Evolutionary conservation across 2,888 invertebrate genomes (phyloP), one percentile per base, ranked within the genome.

Genomic region (Cataglyphis altisquamis): DNA sequence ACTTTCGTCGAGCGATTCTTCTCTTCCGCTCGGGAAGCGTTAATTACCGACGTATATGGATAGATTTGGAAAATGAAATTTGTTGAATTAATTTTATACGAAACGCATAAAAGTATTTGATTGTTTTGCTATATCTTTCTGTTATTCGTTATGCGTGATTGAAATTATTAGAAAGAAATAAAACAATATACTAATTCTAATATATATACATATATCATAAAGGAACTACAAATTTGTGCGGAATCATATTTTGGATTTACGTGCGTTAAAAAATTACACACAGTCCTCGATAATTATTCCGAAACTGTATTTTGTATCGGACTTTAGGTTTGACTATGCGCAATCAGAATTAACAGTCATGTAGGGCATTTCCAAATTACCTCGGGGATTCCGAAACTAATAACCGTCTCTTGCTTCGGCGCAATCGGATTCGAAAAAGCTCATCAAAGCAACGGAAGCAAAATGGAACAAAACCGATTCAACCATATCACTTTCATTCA

Each of bases 401-500:
- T 88, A 90, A 89, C 84, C 90, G 83, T 78, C 78, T n/a, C 81
- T 85, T 89, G 87, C 80, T 88, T 84, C 84, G 82, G 83, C 63
- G 88, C 88, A 88, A 90, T 90, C 84, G 84, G 87, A 91, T 90
- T 86, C 84, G 87, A 91, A 78, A 78, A 90, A 89, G 84, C 87
- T 89, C 91, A 89, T 90, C 91, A 85, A 91, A 87, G 85, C 84
- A 83, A 84, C 85, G 84, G 52, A 78, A 29, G 32, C 48, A n/a
- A 1, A 48, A 48, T 41, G 32, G 72, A 70, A 78, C 32, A 72
- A 78, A 60, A 21, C 72, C 25, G 18, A 36, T 36, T 15, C 2
- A 18, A 18, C 18, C n/a, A 25, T 32, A 29, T n/a, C 21, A 29
- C 18, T 29, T 32, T 4, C 5, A 39, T 52, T 70, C 57, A 21